These are phyloP conservation scores for Rhynchomys soricoides DNA, from an alignment of 2,113 vertebrate species.

Conservation along the genomic window DNA sequence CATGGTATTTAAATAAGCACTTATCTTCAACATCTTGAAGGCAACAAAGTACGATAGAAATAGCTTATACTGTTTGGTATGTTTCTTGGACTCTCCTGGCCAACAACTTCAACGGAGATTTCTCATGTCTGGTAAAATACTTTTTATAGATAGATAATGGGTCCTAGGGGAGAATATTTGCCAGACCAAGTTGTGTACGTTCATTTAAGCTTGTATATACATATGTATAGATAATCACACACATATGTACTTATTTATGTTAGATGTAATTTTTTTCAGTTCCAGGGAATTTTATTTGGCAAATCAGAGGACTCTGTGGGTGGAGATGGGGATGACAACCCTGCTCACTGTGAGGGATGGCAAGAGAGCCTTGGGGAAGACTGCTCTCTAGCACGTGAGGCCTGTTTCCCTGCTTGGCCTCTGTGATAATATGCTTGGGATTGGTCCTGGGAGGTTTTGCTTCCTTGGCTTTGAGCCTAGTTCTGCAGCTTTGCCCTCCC, in stretches of 20 bases:
- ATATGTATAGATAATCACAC: neutral
- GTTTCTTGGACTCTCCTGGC: neutral
- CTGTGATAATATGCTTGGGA: conserved; percentile 41
- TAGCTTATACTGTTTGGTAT: neutral
- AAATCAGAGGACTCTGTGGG: conserved; percentile 79
- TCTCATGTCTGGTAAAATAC: neutral
- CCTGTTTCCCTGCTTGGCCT: conserved; percentile 66
- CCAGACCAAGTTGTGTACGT: neutral
- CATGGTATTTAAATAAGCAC: neutral
- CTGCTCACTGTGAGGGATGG: conserved; percentile 83
- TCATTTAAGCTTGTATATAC: neutral
- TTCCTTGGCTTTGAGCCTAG: conserved; percentile 73
- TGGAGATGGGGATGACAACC: conserved; percentile 75
- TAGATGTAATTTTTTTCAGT: no score
- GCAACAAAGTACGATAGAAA: neutral
- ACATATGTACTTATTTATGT: no score
- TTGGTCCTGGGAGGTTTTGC: neutral
- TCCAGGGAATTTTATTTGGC: conserved; percentile 51
- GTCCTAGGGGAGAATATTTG: neutral
- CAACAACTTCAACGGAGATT: neutral
- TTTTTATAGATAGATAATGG: neutral
- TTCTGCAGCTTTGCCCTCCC: conserved; percentile 56
- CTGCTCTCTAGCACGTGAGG: conserved; percentile 45
- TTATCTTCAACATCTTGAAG: neutral
- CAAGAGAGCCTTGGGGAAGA: conserved; percentile 73